Percentiles rank a stretch among this genome's conserved stretches.
Conservation (phyloP, 2,888 invertebrate species). For the Caenorhabditis uteleia region DNA sequence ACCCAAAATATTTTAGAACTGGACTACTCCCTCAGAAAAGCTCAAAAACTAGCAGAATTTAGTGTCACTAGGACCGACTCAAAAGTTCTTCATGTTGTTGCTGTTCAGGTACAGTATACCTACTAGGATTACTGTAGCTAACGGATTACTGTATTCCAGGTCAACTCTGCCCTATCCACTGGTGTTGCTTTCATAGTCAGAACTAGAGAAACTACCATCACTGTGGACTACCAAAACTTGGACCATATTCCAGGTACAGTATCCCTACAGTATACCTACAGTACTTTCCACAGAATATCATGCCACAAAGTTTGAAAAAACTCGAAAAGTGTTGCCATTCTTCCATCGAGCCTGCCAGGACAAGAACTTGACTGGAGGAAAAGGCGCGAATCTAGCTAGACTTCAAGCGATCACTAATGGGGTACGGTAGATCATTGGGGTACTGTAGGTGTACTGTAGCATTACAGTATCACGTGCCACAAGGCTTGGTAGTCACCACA, state of each 20-base stretch:
- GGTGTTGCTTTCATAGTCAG: constrained; percentile 35
- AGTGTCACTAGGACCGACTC: constrained; percentile 10
- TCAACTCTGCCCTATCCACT: constrained; percentile 19
- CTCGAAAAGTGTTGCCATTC: constrained; percentile 46
- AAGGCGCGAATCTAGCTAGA: constrained; percentile 80
- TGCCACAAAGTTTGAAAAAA: constrained; percentile 26
- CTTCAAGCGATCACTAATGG: constrained; percentile 72
- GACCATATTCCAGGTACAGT: constrained; percentile 21
- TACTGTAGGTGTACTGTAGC: background rate
- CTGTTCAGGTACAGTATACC: constrained; percentile 1
- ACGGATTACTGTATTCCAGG: background rate
- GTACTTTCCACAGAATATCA: constrained; percentile 17
- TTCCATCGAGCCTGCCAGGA: constrained; percentile 62
- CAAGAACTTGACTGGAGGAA: constrained; percentile 78
- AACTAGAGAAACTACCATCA: constrained; percentile 10
- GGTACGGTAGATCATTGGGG: constrained; percentile 3
- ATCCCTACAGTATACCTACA: background rate
- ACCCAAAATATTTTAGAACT: too few species aligned
- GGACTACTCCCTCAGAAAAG: too few species aligned
- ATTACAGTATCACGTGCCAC: constrained; percentile 54
- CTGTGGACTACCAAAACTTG: constrained; percentile 1
- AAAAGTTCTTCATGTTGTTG: constrained; percentile 21
- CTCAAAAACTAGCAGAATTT: constrained; percentile 20
- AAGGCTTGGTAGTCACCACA: constrained; percentile 58
- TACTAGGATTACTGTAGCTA: background rate